These are phyloP conservation scores for Aurelia aurita complex sp. Pacific DNA, from an alignment of 30 jellyfish, hydroid and myxozoan genomes.

Conservation along the genomic window DNA sequence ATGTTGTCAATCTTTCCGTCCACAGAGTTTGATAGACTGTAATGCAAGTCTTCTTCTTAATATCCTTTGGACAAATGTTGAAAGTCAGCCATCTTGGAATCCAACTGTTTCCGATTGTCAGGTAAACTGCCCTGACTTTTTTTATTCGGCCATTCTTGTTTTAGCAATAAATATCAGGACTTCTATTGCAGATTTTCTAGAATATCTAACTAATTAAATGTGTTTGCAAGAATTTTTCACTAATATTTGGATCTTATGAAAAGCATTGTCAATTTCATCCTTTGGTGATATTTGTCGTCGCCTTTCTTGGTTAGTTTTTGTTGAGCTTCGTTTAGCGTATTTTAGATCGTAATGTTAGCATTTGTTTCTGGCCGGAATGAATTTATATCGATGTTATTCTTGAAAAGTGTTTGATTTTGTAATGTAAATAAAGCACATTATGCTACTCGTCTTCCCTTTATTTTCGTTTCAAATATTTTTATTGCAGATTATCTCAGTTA, in stretches of 20 bases:
- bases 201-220: too few species aligned
- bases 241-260: too few species aligned
- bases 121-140: conserved; percentile 9
- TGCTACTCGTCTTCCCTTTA: too few species aligned
- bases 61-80: conserved; percentile 84
- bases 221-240: too few species aligned
- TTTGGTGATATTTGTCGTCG: neutral
- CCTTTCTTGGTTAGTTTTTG: neutral
- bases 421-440: too few species aligned
- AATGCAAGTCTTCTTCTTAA: conserved; percentile 45
- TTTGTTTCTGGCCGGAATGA: too few species aligned
- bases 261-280: neutral
- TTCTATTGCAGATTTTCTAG: too few species aligned
- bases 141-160: neutral
- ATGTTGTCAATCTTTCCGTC: neutral
- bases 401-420: too few species aligned
- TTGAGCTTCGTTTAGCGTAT: too few species aligned
- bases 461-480: neutral
- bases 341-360: too few species aligned
- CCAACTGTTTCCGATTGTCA: conserved; percentile 78
- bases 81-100: conserved; percentile 90
- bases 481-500: conserved; percentile 38
- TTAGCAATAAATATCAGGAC: too few species aligned
- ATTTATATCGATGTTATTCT: too few species aligned
- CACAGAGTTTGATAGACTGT: conserved; percentile 61